Evolutionary conservation across 2,113 vertebrate genomes (phyloP).

Genomic region (Psephotus haematonotus): DNA sequence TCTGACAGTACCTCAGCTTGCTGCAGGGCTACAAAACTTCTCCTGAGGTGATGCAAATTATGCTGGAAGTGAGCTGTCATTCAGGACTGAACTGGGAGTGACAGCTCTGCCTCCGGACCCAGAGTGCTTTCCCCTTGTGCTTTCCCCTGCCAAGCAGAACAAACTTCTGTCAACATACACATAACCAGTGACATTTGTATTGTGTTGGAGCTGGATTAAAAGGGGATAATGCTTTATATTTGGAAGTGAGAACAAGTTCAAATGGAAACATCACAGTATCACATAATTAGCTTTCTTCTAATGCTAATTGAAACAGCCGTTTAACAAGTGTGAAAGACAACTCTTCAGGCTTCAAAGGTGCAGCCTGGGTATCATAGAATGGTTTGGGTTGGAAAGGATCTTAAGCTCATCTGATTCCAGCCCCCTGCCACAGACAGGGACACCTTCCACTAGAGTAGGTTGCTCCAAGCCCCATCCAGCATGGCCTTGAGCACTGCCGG

Average conservation of each 20-base stretch:
- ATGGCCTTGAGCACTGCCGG: neutral
- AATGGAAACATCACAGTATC: too few relatives aligned
- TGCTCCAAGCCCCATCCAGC: neutral
- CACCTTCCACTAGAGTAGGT: neutral
- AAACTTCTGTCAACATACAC: neutral
- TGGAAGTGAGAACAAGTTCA: neutral
- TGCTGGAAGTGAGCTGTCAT: neutral
- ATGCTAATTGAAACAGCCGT: neutral
- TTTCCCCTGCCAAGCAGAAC: neutral
- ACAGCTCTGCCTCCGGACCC: neutral
- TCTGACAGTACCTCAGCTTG: neutral
- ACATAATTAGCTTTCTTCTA: neutral
- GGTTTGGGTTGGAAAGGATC: neutral
- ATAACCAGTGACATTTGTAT: neutral
- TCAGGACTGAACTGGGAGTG: neutral
- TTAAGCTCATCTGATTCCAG: neutral
- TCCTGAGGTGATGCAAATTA: neutral
- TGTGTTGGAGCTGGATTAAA: neutral
- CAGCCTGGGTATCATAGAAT: neutral
- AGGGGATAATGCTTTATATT: neutral
- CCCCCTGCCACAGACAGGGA: neutral
- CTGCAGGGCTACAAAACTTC: neutral
- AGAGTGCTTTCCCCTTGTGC: neutral
- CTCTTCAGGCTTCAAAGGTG: neutral
- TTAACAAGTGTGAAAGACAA: neutral